Conservation (phyloP, 2,888 invertebrate genomes). For the Oscheius sp. region DNA sequence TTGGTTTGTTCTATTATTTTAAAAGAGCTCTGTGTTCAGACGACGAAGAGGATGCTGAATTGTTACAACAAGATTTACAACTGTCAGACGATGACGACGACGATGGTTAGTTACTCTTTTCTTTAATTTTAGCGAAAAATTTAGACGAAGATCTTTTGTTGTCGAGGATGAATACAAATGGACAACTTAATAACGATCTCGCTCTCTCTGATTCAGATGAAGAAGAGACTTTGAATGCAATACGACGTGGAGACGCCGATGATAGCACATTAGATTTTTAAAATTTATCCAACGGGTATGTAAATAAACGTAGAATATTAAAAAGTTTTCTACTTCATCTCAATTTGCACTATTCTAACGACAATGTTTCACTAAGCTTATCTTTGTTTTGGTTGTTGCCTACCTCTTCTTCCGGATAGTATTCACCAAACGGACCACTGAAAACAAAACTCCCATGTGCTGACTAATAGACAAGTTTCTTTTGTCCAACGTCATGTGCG, state of each 20-base stretch:
- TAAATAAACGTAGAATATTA: not conserved
- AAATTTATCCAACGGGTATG: not conserved
- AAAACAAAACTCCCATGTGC: not conserved
- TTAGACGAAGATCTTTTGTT: conserved; percentile 35
- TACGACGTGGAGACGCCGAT: conserved; percentile 11
- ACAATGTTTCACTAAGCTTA: no score
- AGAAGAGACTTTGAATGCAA: conserved; percentile 51
- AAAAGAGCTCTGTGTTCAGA: not conserved
- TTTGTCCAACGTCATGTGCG: not conserved
- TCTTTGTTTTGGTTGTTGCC: no score
- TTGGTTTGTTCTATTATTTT: conserved; percentile 3
- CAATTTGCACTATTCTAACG: no score
- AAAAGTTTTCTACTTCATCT: no score
- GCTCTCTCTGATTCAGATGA: conserved; percentile 67
- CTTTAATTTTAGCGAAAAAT: no score
- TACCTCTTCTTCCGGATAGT: not conserved
- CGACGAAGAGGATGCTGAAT: conserved; percentile 33
- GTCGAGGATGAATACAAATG: conserved; percentile 51
- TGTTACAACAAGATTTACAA: conserved; percentile 48
- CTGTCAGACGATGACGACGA: conserved; percentile 45
- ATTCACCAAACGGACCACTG: not conserved
- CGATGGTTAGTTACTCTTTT: no score
- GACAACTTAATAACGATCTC: conserved; percentile 64
- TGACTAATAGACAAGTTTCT: conserved; percentile 7
- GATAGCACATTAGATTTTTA: not conserved